Base-by-base conservation (phyloP, 2,113 vertebrate species). In the Bos indicus region DNA sequence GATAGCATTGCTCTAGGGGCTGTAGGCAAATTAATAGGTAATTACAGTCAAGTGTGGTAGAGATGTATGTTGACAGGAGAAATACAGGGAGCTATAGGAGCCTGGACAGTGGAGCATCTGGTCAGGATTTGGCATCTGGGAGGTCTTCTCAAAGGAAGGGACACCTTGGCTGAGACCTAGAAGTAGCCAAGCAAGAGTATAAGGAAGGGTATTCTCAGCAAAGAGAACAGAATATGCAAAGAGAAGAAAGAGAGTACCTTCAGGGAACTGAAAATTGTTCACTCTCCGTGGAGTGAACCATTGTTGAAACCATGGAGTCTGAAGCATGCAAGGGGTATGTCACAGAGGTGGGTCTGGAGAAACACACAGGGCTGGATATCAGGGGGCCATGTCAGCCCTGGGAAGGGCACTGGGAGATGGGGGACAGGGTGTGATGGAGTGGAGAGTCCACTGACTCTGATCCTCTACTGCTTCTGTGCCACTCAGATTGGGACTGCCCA, bases 91-190 rank as follows among this genome's bases (percentile, higher is more conserved):
- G 26, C 52, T 51, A 11, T 2, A 10, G 71, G 84, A 88, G 11
- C 40, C 40, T 59, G 52, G 51, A 62, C 60, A 60, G 60, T 14
- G 91, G 57, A 23, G 52, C 77, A 3, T 77, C 86, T 54, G 25
- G 30, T 56, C 36, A 77, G n/a, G 54, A 90, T 60, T 40, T 33
- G 12, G 71, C 30, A 67, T 28, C 51, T 62, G 51, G 67, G 19
- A 87, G 51, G 15, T 91, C 95, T 78, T 91, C 67, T 94, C 86
- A 60, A 33, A 93, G 78, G 83, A 97, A 93, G 36, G 26, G 46
- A 77, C 88, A 74, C 28, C 64, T 95, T 43, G 62, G 51, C 23
- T 71, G 78, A 95, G 77, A 89, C 48, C 56, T 77, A 36, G 56
- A 95, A 96, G 62, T 60, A 60, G n/a, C 67, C 60, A 86, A 93